Percentiles rank a stretch among this genome's conserved stretches.
Conservation (phyloP, 2,113 vertebrate genomes). For the Trematocara variabile region DNA sequence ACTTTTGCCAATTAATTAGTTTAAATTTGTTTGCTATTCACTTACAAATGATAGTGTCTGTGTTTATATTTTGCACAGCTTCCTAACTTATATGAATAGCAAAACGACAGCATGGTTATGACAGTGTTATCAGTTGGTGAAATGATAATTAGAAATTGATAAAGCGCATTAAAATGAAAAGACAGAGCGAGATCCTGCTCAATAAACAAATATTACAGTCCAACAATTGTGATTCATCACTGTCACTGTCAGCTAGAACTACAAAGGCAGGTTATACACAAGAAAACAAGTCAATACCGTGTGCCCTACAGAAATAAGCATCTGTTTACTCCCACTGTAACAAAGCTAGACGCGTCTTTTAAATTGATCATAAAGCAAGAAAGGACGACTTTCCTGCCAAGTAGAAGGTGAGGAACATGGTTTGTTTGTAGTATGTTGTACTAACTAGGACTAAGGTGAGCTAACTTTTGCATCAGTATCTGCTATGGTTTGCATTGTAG, state of each 20-base stretch:
- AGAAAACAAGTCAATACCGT: background rate
- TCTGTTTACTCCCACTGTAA: background rate
- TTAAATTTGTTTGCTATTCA: background rate
- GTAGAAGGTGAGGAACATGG: background rate
- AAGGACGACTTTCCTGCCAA: background rate
- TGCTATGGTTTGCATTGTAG: background rate
- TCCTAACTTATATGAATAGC: background rate
- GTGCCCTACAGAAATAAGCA: background rate
- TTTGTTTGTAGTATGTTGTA: background rate
- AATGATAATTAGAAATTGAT: constrained; percentile 9
- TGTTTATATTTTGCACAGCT: background rate
- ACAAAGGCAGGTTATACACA: background rate
- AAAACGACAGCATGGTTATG: accelerated
- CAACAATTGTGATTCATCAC: constrained; percentile 18
- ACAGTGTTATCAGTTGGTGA: background rate
- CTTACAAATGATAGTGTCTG: background rate
- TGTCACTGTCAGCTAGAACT: background rate
- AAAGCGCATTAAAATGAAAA: background rate
- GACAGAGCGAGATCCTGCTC: background rate
- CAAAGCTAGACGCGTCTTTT: constrained; percentile 1
- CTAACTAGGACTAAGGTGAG: background rate
- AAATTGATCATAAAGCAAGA: background rate
- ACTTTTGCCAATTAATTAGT: background rate
- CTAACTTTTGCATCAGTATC: background rate
- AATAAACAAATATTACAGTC: background rate